phyloP scores from a whole-genome alignment of 2,113 vertebrate genomes.

The Machaerirhynchus nigripectus region DNA sequence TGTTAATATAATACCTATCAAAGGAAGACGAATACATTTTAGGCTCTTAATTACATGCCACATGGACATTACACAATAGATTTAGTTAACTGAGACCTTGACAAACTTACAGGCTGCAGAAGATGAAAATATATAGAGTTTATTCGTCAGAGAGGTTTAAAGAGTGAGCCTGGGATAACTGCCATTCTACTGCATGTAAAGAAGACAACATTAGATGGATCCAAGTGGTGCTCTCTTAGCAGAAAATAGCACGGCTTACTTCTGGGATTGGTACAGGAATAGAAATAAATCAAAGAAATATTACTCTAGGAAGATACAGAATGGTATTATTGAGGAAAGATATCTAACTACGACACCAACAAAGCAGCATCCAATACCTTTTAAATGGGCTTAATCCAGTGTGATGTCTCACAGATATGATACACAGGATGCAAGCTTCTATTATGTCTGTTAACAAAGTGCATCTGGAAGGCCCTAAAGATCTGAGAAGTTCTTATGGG shows the following conservation, averaged over 20 bases:
- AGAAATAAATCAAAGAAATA: slow-evolving; percentile 17
- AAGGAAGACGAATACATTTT: background rate
- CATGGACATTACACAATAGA: background rate
- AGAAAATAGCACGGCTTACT: background rate
- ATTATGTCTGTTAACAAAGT: slow-evolving; percentile 19
- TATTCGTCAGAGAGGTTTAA: background rate
- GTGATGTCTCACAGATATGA: background rate
- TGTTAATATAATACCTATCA: background rate
- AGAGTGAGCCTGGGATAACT: background rate
- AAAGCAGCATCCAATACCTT: slow-evolving; percentile 1
- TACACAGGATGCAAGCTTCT: background rate
- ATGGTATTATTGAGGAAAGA: background rate
- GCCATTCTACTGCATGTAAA: background rate
- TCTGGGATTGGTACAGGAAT: background rate
- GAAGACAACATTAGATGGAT: background rate
- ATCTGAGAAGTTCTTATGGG: background rate
- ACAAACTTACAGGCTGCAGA: background rate
- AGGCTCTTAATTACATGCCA: background rate
- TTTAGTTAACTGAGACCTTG: background rate
- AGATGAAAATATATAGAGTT: background rate
- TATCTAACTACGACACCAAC: background rate
- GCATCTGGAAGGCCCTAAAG: background rate
- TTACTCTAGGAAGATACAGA: background rate
- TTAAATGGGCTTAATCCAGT: slow-evolving; percentile 25
- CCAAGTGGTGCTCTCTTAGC: background rate